Evolutionary conservation across 2,888 invertebrate genomes (phyloP), one percentile per base, ranked within the genome.

Genomic region (Thyatira batis): DNA sequence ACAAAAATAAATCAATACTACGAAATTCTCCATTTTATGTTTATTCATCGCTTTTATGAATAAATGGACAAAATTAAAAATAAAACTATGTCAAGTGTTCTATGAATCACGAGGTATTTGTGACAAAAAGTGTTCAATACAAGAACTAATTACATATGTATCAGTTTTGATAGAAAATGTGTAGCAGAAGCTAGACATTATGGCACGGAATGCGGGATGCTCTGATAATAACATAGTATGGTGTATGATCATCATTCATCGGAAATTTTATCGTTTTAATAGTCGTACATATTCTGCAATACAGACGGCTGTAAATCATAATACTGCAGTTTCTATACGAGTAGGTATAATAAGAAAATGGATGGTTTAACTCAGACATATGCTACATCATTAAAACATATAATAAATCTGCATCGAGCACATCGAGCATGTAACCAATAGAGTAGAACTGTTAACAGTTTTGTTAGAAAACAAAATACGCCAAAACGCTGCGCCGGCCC

Each of bases 191-290:
- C 30, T 33, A 11, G 39, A 39, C 8, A 39, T 39, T 39, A 67
- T 64, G 65, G 59, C 43, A 63, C 61, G 74, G 65, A 71, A 70
- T 68, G 61, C 52, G 65, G 60, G 67, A 72, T 73, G 76, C 73
- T 76, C 73, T 55, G 75, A 51, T 76, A 69, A 75, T 67, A 63
- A 21, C 61, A 53, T 43, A 71, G 72, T 65, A 71, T 75, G 30
- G 30, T n/a, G 3, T 39, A 4, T 66, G 57, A 63, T 52, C 54
- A 54, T 60, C 63, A 58, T 46, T 44, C 49, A 55, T 60, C 51
- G 51, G 58, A 61, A 56, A 52, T 53, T 49, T 52, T 49, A 10
- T 55, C 53, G 51, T 17, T 25, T 49, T 13, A 21, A 21, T 45
- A 48, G 39, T 39, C 0, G 39, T 13, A 2, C 17, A 39, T 33